Percentiles rank a stretch among this genome's conserved stretches.
These are phyloP conservation scores for Rhegmatorhina hoffmannsi DNA, from an alignment of 2,113 vertebrate genomes.

Conservation along the genomic window DNA sequence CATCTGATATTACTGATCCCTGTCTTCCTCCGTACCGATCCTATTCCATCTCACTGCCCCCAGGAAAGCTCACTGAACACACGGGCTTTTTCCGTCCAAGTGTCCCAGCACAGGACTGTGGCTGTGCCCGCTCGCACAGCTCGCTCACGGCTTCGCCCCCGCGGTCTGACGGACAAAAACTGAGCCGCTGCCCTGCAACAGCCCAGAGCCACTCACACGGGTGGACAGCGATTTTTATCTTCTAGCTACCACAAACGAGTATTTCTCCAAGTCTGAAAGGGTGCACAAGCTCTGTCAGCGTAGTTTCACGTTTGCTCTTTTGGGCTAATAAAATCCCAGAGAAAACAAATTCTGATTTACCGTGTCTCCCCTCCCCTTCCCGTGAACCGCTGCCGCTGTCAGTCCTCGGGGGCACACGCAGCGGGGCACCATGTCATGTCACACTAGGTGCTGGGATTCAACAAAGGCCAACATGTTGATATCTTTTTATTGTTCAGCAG, in stretches of 20 bases:
- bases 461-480: constrained; percentile 75
- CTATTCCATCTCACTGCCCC: neutral
- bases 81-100: neutral
- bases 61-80: neutral
- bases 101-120: accelerated
- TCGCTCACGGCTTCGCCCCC: neutral
- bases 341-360: constrained; percentile 58
- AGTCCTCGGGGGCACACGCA: constrained; percentile 64
- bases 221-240: neutral
- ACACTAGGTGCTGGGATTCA: constrained; percentile 72
- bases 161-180: accelerated
- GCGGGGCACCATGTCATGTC: constrained; percentile 74
- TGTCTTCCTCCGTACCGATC: neutral
- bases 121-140: neutral
- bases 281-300: neutral
- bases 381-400: constrained; percentile 51
- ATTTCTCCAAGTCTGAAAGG: neutral
- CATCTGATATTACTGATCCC: neutral
- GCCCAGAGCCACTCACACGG: neutral
- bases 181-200: neutral
- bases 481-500: constrained; percentile 75
- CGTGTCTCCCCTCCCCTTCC: constrained; percentile 35
- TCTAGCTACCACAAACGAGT: neutral
- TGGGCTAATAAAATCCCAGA: constrained; percentile 33
- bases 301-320: constrained; percentile 13